Conservation (phyloP, 2,797 vertebrate genomes). For the Sebastes diploproa region DNA sequence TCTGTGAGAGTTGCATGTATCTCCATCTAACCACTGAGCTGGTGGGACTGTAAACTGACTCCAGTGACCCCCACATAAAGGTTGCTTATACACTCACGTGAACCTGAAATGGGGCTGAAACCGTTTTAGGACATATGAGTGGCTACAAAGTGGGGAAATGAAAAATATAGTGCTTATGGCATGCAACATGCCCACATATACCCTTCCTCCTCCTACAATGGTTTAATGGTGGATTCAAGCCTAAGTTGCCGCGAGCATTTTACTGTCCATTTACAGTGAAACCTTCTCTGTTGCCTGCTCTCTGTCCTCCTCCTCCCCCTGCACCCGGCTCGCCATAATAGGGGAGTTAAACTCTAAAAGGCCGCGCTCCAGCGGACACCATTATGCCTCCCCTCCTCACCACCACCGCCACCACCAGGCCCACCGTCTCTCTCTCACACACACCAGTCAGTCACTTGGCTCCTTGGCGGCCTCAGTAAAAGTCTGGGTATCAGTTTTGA, state of each 20-base stretch:
- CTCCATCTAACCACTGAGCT: conserved; percentile 1
- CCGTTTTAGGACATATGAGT: conserved; percentile 36
- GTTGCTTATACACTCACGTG: conserved; percentile 22
- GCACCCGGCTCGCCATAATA: conserved; percentile 46
- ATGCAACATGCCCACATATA: conserved; percentile 25
- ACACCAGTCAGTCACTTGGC: conserved; percentile 60
- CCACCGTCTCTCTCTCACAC: conserved; percentile 16
- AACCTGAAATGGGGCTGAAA: conserved; percentile 40
- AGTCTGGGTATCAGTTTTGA: conserved; percentile 86
- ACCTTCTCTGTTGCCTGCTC: conserved; percentile 62
- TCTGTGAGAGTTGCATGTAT: conserved; percentile 2
- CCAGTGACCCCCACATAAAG: conserved; percentile 45
- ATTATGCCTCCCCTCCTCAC: conserved; percentile 45
- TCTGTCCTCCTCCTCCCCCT: conserved; percentile 39
- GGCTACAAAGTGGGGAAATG: conserved; percentile 47
- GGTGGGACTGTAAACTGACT: conserved; percentile 31
- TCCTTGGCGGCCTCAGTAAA: conserved; percentile 62
- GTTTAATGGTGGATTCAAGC: conserved; percentile 60
- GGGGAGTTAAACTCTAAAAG: conserved; percentile 79
- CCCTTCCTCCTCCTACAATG: conserved; percentile 7
- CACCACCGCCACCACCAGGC: neutral
- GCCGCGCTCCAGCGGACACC: conserved; percentile 71
- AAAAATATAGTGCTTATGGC: conserved; percentile 44
- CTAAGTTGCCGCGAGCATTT: conserved; percentile 54
- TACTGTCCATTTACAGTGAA: conserved; percentile 75